Evolutionary conservation across 2,888 invertebrate species (phyloP), one percentile per base, ranked within the genome.

Genomic region (Plebejus argus): DNA sequence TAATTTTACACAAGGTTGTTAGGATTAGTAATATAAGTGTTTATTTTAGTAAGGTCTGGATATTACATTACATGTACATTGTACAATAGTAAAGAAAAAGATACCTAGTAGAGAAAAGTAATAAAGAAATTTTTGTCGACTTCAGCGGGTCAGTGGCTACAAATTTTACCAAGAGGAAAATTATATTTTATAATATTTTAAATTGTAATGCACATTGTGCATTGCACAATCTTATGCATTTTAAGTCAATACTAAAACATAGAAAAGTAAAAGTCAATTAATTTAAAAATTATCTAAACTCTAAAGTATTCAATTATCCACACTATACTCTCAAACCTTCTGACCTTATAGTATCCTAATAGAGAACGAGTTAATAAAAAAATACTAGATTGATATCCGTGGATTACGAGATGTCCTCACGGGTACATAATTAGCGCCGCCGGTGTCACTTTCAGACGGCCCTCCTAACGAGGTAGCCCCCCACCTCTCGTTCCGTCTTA

Each of bases 381-480:
- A 15, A 72, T 72, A 23, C 28, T 20, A 45, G 58, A 74, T 80
- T 79, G 77, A 78, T 80, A 80, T 79, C 79, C 78, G 58, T 79
- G 75, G 79, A 76, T 78, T 76, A 76, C 83, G 83, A 86, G 87
- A 87, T 86, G 89, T 91, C 89, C 89, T 90, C 86, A 82, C 85
- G 84, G 87, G 87, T 90, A 92, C 92, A 89, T 91, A 93, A 93
- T 93, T 93, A 92, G 90, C 89, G 83, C 82, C 80, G 83, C 79
- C 82, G 91, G 92, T 93, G 93, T 93, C 93, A 93, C 86, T 91
- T 92, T 90, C 93, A 93, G 92, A 91, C 87, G 86, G 81, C 81
- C 82, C 82, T 86, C 82, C 89, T 92, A 92, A 92, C 91, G 90
- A 92, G 90, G 85, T 86, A 86, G 87, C 86, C 83, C 79, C 81